Evolutionary conservation across 2,113 vertebrate genomes (phyloP).

Genomic region (Psilopogon haemacephalus): DNA sequence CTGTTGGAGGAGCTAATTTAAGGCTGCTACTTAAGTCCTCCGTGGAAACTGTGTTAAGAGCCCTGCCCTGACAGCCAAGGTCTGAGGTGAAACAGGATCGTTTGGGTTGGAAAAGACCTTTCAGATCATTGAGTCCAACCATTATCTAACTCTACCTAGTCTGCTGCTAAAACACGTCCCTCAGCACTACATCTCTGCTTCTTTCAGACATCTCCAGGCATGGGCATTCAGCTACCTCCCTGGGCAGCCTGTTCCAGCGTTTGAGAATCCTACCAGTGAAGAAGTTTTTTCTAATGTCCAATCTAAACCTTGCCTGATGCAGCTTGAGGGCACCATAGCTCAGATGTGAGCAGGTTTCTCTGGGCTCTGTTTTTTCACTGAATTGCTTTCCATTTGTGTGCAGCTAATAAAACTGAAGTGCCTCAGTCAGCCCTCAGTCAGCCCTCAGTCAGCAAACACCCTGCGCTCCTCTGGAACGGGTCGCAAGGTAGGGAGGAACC

Average conservation of each 20-base stretch:
- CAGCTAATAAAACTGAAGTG: neutral
- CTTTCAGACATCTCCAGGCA: too few relatives aligned
- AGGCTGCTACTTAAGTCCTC: neutral
- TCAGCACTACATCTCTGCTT: too few relatives aligned
- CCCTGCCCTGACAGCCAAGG: neutral
- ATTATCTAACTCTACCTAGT: too few relatives aligned
- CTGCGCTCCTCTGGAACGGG: neutral
- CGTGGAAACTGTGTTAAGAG: neutral
- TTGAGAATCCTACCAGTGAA: too few relatives aligned
- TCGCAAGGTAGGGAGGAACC: neutral
- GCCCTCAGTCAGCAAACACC: neutral
- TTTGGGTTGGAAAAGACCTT: too few relatives aligned
- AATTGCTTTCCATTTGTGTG: neutral
- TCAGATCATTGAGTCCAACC: too few relatives aligned
- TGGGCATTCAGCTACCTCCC: too few relatives aligned
- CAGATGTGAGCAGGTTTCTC: neutral
- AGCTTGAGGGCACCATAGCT: neutral
- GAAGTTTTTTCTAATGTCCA: too few relatives aligned
- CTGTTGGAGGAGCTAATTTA: neutral
- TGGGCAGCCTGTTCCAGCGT: too few relatives aligned
- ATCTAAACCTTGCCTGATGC: too few relatives aligned
- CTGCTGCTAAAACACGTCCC: too few relatives aligned
- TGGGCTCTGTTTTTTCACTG: neutral
- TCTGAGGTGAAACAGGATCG: neutral
- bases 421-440: neutral